Conservation (phyloP, 1,140 invertebrate genomes). For the Musca vetustissima region DNA sequence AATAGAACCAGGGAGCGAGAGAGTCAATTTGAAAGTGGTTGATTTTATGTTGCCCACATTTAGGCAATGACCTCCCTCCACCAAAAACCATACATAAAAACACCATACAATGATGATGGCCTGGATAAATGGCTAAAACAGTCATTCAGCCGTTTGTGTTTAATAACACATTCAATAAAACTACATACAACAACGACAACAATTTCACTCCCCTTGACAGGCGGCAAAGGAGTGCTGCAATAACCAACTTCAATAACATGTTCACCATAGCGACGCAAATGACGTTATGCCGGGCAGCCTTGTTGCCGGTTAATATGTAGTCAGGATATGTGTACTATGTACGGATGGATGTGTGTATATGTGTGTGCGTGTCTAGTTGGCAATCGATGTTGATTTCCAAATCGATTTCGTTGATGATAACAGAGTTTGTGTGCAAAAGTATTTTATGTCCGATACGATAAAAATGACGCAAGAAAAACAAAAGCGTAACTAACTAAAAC, state of each 20-base stretch:
- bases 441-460: not conserved
- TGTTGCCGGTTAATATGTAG: too few species aligned
- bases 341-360: not conserved
- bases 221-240: too few species aligned
- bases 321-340: not conserved
- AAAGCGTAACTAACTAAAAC: not conserved
- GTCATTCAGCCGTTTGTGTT: not conserved
- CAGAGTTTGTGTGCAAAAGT: not conserved
- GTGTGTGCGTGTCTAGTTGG: not conserved
- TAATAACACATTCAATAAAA: conserved; percentile 2
- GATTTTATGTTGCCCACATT: conserved; percentile 18
- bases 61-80: not conserved
- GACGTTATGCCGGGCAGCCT: too few species aligned
- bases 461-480: conserved; percentile 7
- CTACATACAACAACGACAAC: not conserved
- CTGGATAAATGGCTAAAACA: too few species aligned
- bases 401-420: too few species aligned
- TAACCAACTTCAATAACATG: too few species aligned
- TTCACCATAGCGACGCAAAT: too few species aligned
- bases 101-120: too few species aligned
- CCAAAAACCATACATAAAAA: too few species aligned
- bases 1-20: not conserved
- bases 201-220: not conserved
- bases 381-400: too few species aligned
- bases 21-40: conserved; percentile 11